phyloP scores from a whole-genome alignment of 2,888 invertebrate species.

The Xylophagus ater region DNA sequence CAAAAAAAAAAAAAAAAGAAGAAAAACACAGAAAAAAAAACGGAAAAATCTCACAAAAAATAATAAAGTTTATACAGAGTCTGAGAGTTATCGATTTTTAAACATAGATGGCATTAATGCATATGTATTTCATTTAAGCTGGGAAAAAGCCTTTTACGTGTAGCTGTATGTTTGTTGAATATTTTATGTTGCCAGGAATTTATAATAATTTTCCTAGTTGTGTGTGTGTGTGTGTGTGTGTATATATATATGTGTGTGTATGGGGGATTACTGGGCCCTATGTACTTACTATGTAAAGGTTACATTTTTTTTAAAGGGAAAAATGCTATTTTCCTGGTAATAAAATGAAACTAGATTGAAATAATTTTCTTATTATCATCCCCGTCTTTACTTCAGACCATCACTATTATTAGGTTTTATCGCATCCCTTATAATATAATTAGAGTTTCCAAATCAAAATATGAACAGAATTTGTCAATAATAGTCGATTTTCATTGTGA shows the following conservation, averaged over 20 bases:
- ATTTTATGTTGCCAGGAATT: no score
- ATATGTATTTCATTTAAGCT: conserved; percentile 7
- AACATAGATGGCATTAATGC: conserved; percentile 13
- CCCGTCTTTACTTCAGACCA: no score
- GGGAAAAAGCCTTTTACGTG: neutral
- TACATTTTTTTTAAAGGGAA: no score
- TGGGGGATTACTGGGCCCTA: conserved; percentile 17
- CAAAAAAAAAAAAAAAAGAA: conserved; percentile 2
- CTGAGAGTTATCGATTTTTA: conserved; percentile 18
- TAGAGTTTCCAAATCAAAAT: no score
- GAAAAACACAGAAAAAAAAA: conserved; percentile 2
- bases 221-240: conserved; percentile 1
- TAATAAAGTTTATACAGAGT: conserved; percentile 15
- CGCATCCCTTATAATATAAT: no score
- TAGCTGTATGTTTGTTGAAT: no score
- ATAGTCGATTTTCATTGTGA: no score
- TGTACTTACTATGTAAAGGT: no score
- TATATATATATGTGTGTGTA: conserved; percentile 17
- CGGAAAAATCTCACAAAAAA: conserved; percentile 15
- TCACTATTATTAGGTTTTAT: no score
- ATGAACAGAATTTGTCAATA: no score
- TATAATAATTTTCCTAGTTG: conserved; percentile 13
- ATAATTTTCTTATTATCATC: conserved; percentile 3
- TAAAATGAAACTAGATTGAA: conserved; percentile 14
- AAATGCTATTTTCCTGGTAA: no score